A percentile compares a stretch with the other conserved stretches of the same genome.
Conservation (phyloP, 2,888 invertebrate species). For the Tetragnatha montana region DNA sequence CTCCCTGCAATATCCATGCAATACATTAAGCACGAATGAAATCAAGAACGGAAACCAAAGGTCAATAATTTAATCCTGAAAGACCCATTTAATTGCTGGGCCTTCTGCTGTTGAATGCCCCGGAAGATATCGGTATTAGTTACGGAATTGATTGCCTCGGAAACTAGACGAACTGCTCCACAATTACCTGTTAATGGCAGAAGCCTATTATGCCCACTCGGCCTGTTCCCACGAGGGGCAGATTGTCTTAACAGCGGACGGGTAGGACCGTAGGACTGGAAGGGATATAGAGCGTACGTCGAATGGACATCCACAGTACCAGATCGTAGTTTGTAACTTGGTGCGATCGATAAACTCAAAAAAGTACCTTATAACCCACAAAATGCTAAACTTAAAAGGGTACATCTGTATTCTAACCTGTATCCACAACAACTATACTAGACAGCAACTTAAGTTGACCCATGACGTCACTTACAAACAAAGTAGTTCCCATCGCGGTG, state of each 20-base stretch:
- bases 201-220: neutral
- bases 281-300: no score
- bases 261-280: neutral
- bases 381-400: no score
- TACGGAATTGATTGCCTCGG: neutral
- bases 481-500: no score
- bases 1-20: neutral
- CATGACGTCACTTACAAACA: no score
- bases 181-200: conserved; percentile 9
- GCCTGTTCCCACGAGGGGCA: conserved; percentile 9
- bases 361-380: no score
- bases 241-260: conserved; percentile 10
- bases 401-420: no score
- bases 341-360: no score
- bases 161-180: neutral
- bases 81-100: neutral
- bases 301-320: no score
- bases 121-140: neutral
- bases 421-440: no score
- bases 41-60: neutral
- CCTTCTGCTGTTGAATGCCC: neutral
- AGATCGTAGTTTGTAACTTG: no score
- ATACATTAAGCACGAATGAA: neutral
- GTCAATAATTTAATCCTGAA: neutral
- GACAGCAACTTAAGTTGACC: no score